Evolutionary conservation across 2,113 vertebrate genomes (phyloP).

Genomic region (Scatophagus argus): DNA sequence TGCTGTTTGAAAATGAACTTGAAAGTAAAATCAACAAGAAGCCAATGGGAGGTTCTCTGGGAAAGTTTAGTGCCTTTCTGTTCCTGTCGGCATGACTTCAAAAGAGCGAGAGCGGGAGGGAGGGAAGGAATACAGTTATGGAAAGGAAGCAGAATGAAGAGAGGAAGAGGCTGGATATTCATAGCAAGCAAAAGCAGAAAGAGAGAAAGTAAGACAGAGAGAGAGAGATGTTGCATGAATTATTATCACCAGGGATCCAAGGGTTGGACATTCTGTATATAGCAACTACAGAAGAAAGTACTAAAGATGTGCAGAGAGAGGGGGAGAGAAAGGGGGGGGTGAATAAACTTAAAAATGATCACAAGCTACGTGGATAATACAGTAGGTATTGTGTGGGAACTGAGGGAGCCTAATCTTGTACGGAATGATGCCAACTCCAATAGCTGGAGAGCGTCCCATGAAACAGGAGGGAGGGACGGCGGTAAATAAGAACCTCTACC

Average conservation of each 20-base stretch:
- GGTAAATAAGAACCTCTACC: conserved; percentile 57
- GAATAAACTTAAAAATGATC: conserved; percentile 85
- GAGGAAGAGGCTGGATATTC: conserved; percentile 51
- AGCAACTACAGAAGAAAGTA: conserved; percentile 60
- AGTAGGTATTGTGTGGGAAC: conserved; percentile 93
- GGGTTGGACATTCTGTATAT: conserved; percentile 35
- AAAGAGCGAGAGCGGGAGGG: conserved; percentile 47
- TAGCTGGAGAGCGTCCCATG: conserved; percentile 86
- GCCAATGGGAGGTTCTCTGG: conserved; percentile 74
- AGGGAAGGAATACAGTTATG: conserved; percentile 78
- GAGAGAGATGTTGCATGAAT: conserved; percentile 78
- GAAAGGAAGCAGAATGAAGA: conserved; percentile 76
- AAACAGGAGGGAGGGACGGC: conserved; percentile 79
- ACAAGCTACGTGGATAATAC: conserved; percentile 90
- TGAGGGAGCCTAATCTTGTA: conserved; percentile 86
- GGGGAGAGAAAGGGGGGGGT: conserved; percentile 57
- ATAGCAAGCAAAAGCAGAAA: conserved; percentile 30
- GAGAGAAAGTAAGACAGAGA: conserved; percentile 44
- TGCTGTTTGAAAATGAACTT: conserved; percentile 79
- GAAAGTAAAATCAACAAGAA: conserved; percentile 82
- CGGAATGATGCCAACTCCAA: conserved; percentile 90
- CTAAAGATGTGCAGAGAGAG: conserved; percentile 76
- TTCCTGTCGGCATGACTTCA: conserved; percentile 76
- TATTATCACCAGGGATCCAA: conserved; percentile 32
- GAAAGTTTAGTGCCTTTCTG: conserved; percentile 69